phyloP scores from a whole-genome alignment of 2,888 invertebrate species.

The Trissoscelio sp. region DNA sequence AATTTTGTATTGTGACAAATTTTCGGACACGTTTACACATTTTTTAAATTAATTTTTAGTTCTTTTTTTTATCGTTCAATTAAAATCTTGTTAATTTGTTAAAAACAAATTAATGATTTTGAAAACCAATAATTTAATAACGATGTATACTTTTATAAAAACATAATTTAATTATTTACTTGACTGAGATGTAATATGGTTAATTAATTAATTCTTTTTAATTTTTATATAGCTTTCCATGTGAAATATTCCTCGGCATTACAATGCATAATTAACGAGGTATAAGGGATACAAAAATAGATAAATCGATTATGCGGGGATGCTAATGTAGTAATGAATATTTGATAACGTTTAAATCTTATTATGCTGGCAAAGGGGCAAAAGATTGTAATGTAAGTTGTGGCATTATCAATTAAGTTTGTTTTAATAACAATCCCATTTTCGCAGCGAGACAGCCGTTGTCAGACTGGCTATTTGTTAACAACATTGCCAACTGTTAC shows the following conservation, averaged over 20 bases:
- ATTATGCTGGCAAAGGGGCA: conserved; percentile 10
- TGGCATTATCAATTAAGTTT: conserved; percentile 27
- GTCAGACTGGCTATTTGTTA: conserved; percentile 50
- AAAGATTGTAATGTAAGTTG: conserved; percentile 36
- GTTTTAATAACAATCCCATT: conserved; percentile 44
- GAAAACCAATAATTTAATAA: too few relatives aligned
- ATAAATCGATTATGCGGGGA: conserved; percentile 19
- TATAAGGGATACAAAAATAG: conserved; percentile 11
- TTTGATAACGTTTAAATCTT: conserved; percentile 22
- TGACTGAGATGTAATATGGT: too few relatives aligned
- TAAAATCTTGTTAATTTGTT: too few relatives aligned
- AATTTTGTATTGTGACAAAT: conserved; percentile 38
- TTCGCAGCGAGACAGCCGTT: conserved; percentile 29
- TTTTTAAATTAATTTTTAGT: too few relatives aligned
- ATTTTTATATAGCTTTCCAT: too few relatives aligned
- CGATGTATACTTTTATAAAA: too few relatives aligned
- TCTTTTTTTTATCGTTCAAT: too few relatives aligned
- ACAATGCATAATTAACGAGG: background rate
- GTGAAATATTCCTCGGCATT: background rate
- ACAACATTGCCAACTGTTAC: conserved; percentile 56
- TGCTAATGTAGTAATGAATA: conserved; percentile 21
- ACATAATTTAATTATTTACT: too few relatives aligned
- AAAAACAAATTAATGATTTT: too few relatives aligned
- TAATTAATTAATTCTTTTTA: too few relatives aligned
- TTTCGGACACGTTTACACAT: conserved; percentile 20